These are phyloP conservation scores for Dryobates pubescens DNA, from an alignment of 2,797 vertebrate genomes.

Conservation along the genomic window DNA sequence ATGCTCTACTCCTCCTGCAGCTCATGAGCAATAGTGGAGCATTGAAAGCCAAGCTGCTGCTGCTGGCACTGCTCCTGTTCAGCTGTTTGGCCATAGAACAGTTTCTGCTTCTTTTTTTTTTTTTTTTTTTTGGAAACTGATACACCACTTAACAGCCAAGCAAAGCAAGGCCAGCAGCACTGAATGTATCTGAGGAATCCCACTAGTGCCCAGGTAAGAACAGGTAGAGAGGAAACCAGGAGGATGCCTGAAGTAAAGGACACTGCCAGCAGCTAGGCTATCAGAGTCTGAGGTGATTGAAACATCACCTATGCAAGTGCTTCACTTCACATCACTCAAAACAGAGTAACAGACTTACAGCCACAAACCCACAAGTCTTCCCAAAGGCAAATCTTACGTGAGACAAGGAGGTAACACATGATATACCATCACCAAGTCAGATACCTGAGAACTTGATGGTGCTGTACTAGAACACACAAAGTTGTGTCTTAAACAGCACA, in stretches of 20 bases:
- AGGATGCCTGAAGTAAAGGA: background rate
- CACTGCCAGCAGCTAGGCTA: background rate
- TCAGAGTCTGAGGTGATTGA: background rate
- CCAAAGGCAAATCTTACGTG: accelerated
- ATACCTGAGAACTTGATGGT: accelerated
- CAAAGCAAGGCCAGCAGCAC: background rate
- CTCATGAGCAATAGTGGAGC: background rate
- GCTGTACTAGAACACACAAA: background rate
- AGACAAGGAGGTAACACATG: background rate
- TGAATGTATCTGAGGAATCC: background rate
- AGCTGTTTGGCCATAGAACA: constrained; percentile 13
- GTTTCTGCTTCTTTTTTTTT: background rate
- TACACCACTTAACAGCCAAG: background rate
- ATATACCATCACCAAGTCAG: too few relatives aligned
- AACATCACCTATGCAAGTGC: background rate
- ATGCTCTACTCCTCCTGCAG: background rate
- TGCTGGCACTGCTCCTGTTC: constrained; percentile 21
- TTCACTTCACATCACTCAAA: background rate
- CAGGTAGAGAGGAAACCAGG: background rate
- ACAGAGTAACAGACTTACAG: background rate
- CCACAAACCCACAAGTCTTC: background rate
- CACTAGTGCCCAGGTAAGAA: background rate
- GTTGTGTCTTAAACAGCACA: background rate
- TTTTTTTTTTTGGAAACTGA: background rate
- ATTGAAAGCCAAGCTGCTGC: constrained; percentile 38